Evolutionary conservation across 2,888 invertebrate species (phyloP), one percentile per base, ranked within the genome.

Genomic region (Eristalinus sepulchralis): DNA sequence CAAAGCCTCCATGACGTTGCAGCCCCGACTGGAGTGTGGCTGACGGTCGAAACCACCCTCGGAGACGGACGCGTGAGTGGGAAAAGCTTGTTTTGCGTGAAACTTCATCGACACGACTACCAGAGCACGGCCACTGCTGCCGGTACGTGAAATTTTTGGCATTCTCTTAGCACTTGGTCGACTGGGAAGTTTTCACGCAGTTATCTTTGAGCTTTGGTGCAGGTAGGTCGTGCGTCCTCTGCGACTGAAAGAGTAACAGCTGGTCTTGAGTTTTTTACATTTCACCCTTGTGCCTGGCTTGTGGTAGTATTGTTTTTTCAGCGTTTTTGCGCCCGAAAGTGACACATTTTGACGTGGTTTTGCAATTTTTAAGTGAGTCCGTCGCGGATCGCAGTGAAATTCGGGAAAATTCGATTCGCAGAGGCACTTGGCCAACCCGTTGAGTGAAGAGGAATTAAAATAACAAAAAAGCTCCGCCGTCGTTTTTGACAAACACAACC

Each of bases 151-250:
- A 57, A 47, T 47, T 47, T 47, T 47, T 17, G 47, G 47, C 47
- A 17, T 17, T 47, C 47, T 47, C 47, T 47, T 47, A 13, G 27
- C 27, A 27, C 27, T 27, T 27, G 22, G 55, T 9, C 22, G 24
- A 24, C 57, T 68, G 64, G 17, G 57, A 72, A 81, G 64, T 82
- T 80, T 70, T 68, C 33, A n/a, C 70, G 59, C 86, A 86, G 86
- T 86, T 86, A 86, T 86, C 86, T 83, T 60, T 75, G 71, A 75
- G 78, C 78, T 83, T 79, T 78, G 47, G 62, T 70, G 27, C 24
- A 64, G 78, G 47, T 73, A 67, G 57, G 79, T 75, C 78, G 86
- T 79, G 75, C 47, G 66, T 60, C 57, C 20, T 62, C 47, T 57
- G 64, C 47, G 60, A 9, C 11, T 39, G 47, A 27, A 59, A 79